Conservation (phyloP, 2,113 vertebrate species). For the Merops nubicus region DNA sequence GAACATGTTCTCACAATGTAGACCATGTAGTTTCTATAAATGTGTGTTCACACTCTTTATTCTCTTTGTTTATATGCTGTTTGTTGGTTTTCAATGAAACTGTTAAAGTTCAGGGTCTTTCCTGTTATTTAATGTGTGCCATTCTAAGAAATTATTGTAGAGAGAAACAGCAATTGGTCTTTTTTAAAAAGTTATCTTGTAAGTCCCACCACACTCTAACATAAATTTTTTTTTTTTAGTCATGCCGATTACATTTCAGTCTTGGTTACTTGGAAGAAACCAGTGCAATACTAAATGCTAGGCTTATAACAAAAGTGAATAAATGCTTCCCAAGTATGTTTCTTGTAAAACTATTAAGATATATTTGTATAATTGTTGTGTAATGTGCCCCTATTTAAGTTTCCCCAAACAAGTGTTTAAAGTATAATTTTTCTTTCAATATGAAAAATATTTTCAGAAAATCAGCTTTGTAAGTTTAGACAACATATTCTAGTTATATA, state of each 20-base stretch:
- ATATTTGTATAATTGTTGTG: neutral
- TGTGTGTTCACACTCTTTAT: neutral
- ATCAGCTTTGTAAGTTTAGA: neutral
- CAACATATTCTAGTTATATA: neutral
- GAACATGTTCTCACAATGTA: fast-evolving
- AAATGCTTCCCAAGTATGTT: neutral
- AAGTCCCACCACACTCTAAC: neutral
- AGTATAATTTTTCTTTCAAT: neutral
- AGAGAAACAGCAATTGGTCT: neutral
- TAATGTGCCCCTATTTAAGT: neutral
- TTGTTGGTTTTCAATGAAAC: neutral
- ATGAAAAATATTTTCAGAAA: neutral
- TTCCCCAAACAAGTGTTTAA: neutral
- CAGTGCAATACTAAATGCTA: neutral
- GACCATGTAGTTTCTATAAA: neutral
- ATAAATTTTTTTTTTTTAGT: neutral
- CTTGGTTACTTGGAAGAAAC: neutral
- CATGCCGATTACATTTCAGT: neutral
- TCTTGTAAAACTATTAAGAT: neutral
- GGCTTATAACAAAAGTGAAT: neutral
- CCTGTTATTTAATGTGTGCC: neutral
- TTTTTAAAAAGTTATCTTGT: neutral
- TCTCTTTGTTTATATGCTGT: neutral
- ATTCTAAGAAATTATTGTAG: neutral
- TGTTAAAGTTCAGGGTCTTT: neutral